Evolutionary conservation across 2,113 vertebrate genomes (phyloP), one percentile per base, ranked within the genome.

Genomic region (Chamaetylas fuelleborni): DNA sequence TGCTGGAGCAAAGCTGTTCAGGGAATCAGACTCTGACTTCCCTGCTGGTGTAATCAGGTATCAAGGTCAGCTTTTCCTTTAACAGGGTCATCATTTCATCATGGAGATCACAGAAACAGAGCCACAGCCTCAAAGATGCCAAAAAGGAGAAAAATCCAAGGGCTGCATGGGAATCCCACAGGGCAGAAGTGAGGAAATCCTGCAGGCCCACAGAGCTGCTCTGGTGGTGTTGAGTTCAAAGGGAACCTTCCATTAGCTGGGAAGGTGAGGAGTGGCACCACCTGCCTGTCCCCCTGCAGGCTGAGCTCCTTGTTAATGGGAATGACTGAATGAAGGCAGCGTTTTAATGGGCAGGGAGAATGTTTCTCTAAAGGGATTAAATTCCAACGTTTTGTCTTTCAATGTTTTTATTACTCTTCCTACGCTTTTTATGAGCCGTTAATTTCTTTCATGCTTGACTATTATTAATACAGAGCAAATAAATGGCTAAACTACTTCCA

Each of bases 371-470:
- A 80, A 92, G 43, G 61, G 76, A 94, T 88, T 93, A 16, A 88
- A 90, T 94, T 93, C 72, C 88, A 81, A 7, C 56, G 66, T 81
- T 67, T 92, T 90, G 60, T 83, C 71, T 92, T 86, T 88, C 51
- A 88, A 19, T 7, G 5, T 56, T 92, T 96, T 93, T 93, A 78
- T 88, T 66, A 50, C 25, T 22, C 64, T 70, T 86, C 51, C 77
- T 66, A 5, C 40, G 56, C 56, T 62, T 90, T 94, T 94, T 91
- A 90, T 62, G 80, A 88, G 67, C 67, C 0, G 0, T 71, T 93
- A 66, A 90, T 90, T 81, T 93, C 33, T 86, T 92, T 92, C 26
- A 23, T 94, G 20, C 64, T 88, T 78, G 67, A 66, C 80, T 25
- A 8, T 86, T 86, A 50, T 86, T 67, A 88, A 81, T 90, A 60